These are phyloP conservation scores for Apostichopus californicus DNA, from an alignment of 35 echinoderm and acorn worm species.

Conservation along the genomic window DNA sequence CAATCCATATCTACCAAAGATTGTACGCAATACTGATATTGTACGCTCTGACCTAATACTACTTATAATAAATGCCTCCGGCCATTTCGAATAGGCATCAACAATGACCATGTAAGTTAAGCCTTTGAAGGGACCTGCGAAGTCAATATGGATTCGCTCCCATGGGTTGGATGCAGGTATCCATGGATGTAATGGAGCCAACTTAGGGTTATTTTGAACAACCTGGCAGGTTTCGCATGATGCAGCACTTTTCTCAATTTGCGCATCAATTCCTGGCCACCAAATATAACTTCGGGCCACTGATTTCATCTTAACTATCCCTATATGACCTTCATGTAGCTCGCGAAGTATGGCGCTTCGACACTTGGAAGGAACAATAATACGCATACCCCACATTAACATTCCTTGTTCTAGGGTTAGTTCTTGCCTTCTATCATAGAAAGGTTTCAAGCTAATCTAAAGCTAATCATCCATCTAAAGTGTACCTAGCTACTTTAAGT, in stretches of 20 bases:
- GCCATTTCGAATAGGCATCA: too few relatives aligned
- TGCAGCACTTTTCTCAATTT: not conserved
- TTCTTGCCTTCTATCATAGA: conserved; percentile 46
- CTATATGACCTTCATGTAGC: too few relatives aligned
- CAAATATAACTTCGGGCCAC: too few relatives aligned
- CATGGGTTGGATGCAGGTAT: conserved; percentile 57
- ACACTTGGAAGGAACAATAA: too few relatives aligned
- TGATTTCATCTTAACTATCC: too few relatives aligned
- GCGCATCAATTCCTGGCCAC: too few relatives aligned
- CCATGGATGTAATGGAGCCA: conserved; percentile 66
- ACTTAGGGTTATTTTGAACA: conserved; percentile 61
- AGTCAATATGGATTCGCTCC: conserved; percentile 60
- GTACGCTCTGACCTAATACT: too few relatives aligned
- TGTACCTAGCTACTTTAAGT: conserved; percentile 25
- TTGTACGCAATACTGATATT: too few relatives aligned
- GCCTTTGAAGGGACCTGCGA: conserved; percentile 66
- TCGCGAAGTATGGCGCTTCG: too few relatives aligned
- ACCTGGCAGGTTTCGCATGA: conserved; percentile 58
- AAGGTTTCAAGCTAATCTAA: conserved; percentile 59
- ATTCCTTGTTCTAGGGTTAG: conserved; percentile 41
- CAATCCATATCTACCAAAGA: too few relatives aligned
- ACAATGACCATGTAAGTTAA: conserved; percentile 57
- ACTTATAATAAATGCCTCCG: too few relatives aligned
- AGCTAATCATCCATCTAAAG: conserved; percentile 62
- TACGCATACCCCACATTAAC: too few relatives aligned